Evolutionary conservation across 2,797 vertebrate species (phyloP), one percentile per base, ranked within the genome.

Genomic region (Chanos chanos): DNA sequence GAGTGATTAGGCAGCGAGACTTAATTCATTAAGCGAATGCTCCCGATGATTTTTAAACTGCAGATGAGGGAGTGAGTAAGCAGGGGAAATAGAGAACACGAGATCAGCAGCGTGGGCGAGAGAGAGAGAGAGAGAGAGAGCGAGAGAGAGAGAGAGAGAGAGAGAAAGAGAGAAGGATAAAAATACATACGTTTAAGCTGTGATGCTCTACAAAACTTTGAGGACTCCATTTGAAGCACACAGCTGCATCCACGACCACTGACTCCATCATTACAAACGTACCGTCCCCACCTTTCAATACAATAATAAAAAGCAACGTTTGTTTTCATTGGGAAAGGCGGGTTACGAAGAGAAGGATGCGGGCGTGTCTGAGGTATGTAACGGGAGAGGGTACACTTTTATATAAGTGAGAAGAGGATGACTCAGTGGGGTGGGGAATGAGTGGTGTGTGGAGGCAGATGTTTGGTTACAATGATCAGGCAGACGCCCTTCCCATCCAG

Each of bases 1-100:
- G 66, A 86, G 78, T 81, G 84, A 87, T 89, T 89, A 87, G 82
- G 79, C 81, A 79, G 49, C 86, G 83, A 81, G 85, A 86, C 80
- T 89, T 85, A 81, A 88, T 89, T 88, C 80, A 89, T 86, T 85
- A 84, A 72, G 73, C 76, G 68, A 71, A 67, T 62, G 22, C 64
- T 85, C 78, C 79, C 85, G 83, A 87, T 85, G 82, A 86, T 84
- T 86, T 87, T 86, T 86, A 86, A 86, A 87, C 78, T 82, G 77
- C 73, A 71, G 75, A 81, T 76, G 81, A 81, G 78, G 75, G 61
- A 75, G 78, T 75, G 61, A 75, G 79, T 79, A 82, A 85, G 81
- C 74, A 64, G 67, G 36, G 78, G 78, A 48, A 61, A 64, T 21
- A 19, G 15, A 66, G 39, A 31, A 31, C 18, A 60, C 55, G 37